Evolutionary conservation across 30 jellyfish, hydroid and myxozoan genomes (phyloP).

Genomic region (Aurelia aurita): DNA sequence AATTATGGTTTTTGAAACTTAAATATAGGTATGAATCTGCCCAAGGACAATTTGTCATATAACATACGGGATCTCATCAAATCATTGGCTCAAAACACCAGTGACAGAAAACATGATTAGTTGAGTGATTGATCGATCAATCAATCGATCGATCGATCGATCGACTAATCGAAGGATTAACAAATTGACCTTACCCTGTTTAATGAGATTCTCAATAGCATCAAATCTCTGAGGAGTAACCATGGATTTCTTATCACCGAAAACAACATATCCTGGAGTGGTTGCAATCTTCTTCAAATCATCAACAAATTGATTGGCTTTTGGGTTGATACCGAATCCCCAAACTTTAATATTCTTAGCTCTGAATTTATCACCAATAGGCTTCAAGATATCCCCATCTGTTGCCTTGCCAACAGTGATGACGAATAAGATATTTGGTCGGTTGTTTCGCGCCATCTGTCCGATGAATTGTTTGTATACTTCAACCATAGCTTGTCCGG

Average conservation of each 20-base stretch:
- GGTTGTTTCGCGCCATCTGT: slow-evolving; percentile 53
- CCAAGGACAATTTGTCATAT: no score
- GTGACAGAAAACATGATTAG: no score
- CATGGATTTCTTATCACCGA: slow-evolving; percentile 59
- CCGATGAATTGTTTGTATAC: slow-evolving; percentile 47
- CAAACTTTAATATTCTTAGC: slow-evolving; percentile 50
- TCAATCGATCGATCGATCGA: no score
- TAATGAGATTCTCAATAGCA: slow-evolving; percentile 60
- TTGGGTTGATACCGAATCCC: slow-evolving; percentile 64
- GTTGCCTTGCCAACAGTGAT: slow-evolving; percentile 63
- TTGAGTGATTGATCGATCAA: no score
- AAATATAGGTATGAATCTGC: no score
- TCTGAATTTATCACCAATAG: slow-evolving; percentile 45
- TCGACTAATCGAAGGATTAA: no score
- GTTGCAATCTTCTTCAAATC: slow-evolving; percentile 67
- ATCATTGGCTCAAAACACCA: no score
- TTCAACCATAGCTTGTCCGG: slow-evolving; percentile 80
- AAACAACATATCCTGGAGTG: slow-evolving; percentile 41
- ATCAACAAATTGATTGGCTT: slow-evolving; percentile 34
- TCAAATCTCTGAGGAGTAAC: slow-evolving; percentile 70
- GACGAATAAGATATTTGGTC: slow-evolving; percentile 56
- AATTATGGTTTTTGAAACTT: no score
- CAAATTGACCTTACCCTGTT: slow-evolving; percentile 22
- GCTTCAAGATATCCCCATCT: slow-evolving; percentile 52
- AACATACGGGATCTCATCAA: no score